A percentile compares a stretch with the other conserved stretches of the same genome.
phyloP scores from a whole-genome alignment of 2,888 invertebrate species.

The Sarcophaga subvicina region DNA sequence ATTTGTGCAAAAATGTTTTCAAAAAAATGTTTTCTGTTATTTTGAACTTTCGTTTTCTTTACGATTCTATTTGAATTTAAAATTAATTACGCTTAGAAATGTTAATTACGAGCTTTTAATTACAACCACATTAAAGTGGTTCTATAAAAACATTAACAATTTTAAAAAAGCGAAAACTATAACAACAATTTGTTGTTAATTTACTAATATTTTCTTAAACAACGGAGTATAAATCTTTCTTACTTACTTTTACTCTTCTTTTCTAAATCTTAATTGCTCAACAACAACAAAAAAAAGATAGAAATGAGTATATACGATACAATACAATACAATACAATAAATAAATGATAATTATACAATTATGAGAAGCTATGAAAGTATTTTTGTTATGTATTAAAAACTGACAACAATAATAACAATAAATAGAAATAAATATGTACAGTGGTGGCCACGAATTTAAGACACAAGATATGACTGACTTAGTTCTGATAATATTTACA shows the following conservation, averaged over 20 bases:
- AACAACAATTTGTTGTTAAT: constrained; percentile 2
- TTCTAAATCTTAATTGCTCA: too few relatives aligned
- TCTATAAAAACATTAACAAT: background rate
- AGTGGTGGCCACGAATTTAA: too few relatives aligned
- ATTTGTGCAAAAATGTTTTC: too few relatives aligned
- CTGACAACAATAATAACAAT: constrained; percentile 1
- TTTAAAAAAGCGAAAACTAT: background rate
- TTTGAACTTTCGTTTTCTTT: too few relatives aligned
- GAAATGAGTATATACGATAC: background rate
- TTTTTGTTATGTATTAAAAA: constrained; percentile 25
- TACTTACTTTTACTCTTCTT: background rate
- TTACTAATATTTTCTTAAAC: constrained; percentile 27
- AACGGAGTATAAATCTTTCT: background rate
- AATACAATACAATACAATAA: background rate
- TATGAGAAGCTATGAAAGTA: background rate
- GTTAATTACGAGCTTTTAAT: background rate
- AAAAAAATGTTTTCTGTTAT: too few relatives aligned
- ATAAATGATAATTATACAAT: constrained; percentile 2
- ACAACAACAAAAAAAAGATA: too few relatives aligned
- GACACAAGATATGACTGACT: too few relatives aligned
- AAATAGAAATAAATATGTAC: too few relatives aligned
- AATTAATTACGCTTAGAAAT: too few relatives aligned
- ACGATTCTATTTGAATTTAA: too few relatives aligned
- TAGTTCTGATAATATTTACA: too few relatives aligned
- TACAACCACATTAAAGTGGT: background rate